These are phyloP conservation scores for Ips typographus DNA, from an alignment of 1,140 invertebrate genomes.

Conservation along the genomic window DNA sequence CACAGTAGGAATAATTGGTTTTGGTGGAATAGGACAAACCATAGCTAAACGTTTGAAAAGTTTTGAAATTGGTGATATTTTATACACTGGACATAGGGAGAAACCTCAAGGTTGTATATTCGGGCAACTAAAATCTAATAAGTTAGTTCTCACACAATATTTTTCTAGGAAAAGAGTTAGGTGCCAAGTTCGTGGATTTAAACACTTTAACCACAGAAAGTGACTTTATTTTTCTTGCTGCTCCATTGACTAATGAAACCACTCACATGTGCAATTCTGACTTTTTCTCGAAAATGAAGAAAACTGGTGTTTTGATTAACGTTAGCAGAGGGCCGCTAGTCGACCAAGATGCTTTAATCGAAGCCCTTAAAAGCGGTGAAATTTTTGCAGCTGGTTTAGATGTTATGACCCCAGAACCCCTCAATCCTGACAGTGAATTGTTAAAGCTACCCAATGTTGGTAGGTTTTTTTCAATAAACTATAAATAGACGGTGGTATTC, in stretches of 20 bases:
- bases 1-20: slow-evolving; percentile 78
- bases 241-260: slow-evolving; percentile 74
- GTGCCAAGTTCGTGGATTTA: slow-evolving; percentile 70
- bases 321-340: slow-evolving; percentile 78
- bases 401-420: slow-evolving; percentile 89
- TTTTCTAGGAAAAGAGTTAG: slow-evolving; percentile 57
- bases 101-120: slow-evolving; percentile 60
- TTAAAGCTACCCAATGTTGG: slow-evolving; percentile 78
- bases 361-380: slow-evolving; percentile 69
- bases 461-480: slow-evolving; percentile 47
- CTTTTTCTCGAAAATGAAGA: slow-evolving; percentile 82
- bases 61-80: slow-evolving; percentile 68
- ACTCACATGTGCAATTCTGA: slow-evolving; percentile 71
- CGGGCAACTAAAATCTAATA: neutral
- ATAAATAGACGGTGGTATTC: no score
- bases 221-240: slow-evolving; percentile 80
- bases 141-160: neutral
- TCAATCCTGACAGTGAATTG: slow-evolving; percentile 80
- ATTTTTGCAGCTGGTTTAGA: slow-evolving; percentile 90
- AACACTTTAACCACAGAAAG: slow-evolving; percentile 70
- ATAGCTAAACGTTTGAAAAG: slow-evolving; percentile 67
- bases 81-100: slow-evolving; percentile 68
- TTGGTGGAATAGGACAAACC: slow-evolving; percentile 76
- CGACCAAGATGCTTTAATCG: slow-evolving; percentile 75
- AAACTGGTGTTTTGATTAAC: slow-evolving; percentile 82